Percentiles rank a stretch among this genome's conserved stretches.
These are phyloP conservation scores for Drosophila fungiperda DNA, from an alignment of 2,888 invertebrate genomes.

Conservation along the genomic window DNA sequence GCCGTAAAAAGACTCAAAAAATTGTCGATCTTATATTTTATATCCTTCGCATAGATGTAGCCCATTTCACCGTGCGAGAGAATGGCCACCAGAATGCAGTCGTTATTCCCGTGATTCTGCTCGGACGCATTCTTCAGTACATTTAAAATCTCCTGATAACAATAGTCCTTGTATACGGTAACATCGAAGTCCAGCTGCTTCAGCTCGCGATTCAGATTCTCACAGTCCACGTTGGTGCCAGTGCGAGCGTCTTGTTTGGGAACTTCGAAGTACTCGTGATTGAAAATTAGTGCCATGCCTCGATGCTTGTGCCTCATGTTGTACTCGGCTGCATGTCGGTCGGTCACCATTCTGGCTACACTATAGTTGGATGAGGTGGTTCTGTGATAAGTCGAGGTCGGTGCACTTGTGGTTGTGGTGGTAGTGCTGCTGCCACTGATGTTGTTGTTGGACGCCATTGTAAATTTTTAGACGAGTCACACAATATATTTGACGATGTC, in stretches of 20 bases:
- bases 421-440: conserved; percentile 23
- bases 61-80: conserved; percentile 96
- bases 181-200: conserved; percentile 91
- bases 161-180: conserved; percentile 89
- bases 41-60: conserved; percentile 93
- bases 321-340: conserved; percentile 91
- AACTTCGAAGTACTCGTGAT: conserved; percentile 93
- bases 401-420: conserved; percentile 9
- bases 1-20: conserved; percentile 93
- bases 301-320: conserved; percentile 93
- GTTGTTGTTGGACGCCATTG: conserved; percentile 59
- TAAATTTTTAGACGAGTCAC: conserved; percentile 68
- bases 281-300: conserved; percentile 95
- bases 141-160: conserved; percentile 88
- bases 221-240: conserved; percentile 95
- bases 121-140: conserved; percentile 90
- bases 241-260: conserved; percentile 89
- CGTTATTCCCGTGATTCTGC: conserved; percentile 92
- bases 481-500: conserved; percentile 12
- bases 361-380: conserved; percentile 68
- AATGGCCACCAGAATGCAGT: conserved; percentile 93
- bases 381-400: conserved; percentile 43
- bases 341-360: conserved; percentile 87
- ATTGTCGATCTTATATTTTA: conserved; percentile 92
- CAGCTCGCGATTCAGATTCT: conserved; percentile 89